Base-by-base conservation (phyloP, 2,113 vertebrate species). In the Boleophthalmus pectinirostris region DNA sequence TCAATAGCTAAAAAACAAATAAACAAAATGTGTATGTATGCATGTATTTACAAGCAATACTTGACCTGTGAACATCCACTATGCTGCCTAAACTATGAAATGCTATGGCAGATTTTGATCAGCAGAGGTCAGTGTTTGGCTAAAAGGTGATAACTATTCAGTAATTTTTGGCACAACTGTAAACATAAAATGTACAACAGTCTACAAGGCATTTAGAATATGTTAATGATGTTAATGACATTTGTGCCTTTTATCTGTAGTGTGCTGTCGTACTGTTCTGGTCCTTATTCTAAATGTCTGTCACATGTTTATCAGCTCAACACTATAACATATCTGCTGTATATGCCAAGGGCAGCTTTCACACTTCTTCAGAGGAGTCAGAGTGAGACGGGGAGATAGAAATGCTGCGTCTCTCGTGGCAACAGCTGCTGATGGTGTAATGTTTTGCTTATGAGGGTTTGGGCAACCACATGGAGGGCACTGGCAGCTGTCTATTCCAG, bases 401-500 rank as follows among this genome's bases (percentile, higher is more conserved):
- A 85, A 66, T 1, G 0, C 24, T 61, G 61, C 65, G 66, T 69
- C 70, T 77, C 45, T 23, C 43, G 65, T 70, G 43, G 73, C 77
- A 78, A 69, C 88, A 87, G 89, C 87, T 89, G 89, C 76, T n/a
- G 51, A 69, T 61, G 58, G 72, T 73, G 78, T 57, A 23, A 67
- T 79, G 65, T 51, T 78, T 83, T 56, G 85, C 78, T 72, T 74
- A 54, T 72, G 54, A 43, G 35, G 1, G 0, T 65, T 65, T 33
- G 33, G 29, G 51, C 66, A 56, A 15, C 51, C 63, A 43, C 64
- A 46, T 53, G 70, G 68, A 73, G 78, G 73, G 71, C 72, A 70
- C 66, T 65, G 69, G 77, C 92, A 93, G 92, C 92, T 93, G 91
- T 87, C 79, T 65, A 58, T 35, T 51, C 54, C 79, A 76, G 16